Conservation (phyloP, 2,113 vertebrate genomes). For the Craseonycteris thonglongyai region DNA sequence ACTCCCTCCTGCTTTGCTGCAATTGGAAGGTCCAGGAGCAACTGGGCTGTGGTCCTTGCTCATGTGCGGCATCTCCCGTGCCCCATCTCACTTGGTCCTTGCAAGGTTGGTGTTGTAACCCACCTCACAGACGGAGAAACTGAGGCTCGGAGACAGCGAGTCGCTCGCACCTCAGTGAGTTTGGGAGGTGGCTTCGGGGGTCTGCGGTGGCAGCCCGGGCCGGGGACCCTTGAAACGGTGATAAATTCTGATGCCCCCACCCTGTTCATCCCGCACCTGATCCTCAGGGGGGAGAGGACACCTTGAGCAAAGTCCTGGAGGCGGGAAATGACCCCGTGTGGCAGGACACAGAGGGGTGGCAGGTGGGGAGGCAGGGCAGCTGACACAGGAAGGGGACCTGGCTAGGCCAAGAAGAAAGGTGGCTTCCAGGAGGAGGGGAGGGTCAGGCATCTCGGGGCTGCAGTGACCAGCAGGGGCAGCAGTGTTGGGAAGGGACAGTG, state of each 20-base stretch:
- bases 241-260: not conserved
- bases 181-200: too few species aligned
- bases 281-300: not conserved
- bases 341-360: accelerated
- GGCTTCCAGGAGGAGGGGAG: not conserved
- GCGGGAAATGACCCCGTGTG: not conserved
- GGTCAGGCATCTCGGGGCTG: too few species aligned
- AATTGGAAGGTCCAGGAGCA: too few species aligned
- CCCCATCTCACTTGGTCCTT: not conserved
- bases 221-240: accelerated
- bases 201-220: too few species aligned
- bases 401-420: too few species aligned
- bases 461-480: accelerated
- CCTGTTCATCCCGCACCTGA: not conserved
- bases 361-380: not conserved
- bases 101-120: accelerated
- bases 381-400: accelerated
- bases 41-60: not conserved
- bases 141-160: not conserved
- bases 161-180: too few species aligned
- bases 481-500: accelerated
- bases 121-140: not conserved
- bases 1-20: too few species aligned
- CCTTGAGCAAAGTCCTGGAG: not conserved
- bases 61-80: accelerated